phyloP scores from a whole-genome alignment of 2,888 invertebrate species.

The Maniola hyperantus region DNA sequence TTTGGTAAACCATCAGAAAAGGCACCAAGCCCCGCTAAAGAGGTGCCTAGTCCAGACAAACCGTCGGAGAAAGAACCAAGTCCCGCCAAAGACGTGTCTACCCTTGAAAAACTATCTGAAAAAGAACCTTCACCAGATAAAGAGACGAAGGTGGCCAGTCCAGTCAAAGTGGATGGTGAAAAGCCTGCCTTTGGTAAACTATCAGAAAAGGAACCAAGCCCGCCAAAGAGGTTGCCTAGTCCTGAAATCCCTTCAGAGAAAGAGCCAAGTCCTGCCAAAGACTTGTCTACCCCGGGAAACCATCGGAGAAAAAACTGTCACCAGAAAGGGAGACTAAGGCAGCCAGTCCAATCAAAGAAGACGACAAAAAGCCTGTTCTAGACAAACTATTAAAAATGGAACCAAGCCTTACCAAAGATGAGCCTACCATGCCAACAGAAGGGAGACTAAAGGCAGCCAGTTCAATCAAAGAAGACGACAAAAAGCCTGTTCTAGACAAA shows the following conservation, averaged over 20 bases:
- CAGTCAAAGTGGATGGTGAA: not conserved
- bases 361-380: not conserved
- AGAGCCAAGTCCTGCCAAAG: not conserved
- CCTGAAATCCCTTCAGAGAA: not conserved
- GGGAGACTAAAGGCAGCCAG: not conserved
- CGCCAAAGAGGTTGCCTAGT: no score
- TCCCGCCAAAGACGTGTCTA: not conserved
- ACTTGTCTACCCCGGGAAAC: not conserved
- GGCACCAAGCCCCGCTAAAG: constrained; percentile 26
- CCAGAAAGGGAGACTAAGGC: constrained; percentile 12
- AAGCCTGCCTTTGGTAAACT: not conserved
- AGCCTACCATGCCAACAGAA: not conserved
- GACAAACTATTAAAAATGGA: constrained; percentile 26
- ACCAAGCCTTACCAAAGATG: constrained; percentile 27
- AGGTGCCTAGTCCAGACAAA: not conserved
- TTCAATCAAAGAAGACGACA: not conserved
- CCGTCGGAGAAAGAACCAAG: constrained; percentile 25
- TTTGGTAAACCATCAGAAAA: constrained; percentile 26
- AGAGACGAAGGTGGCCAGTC: constrained; percentile 20
- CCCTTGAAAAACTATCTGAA: not conserved
- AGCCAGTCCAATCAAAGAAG: constrained; percentile 12
- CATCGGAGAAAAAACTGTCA: constrained; percentile 26
- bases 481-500: no score
- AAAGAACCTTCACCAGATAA: constrained; percentile 27
- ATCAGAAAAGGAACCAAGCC: constrained; percentile 32